Evolutionary conservation across 2,797 vertebrate species (phyloP).

Genomic region (Phalloptychus januarius): DNA sequence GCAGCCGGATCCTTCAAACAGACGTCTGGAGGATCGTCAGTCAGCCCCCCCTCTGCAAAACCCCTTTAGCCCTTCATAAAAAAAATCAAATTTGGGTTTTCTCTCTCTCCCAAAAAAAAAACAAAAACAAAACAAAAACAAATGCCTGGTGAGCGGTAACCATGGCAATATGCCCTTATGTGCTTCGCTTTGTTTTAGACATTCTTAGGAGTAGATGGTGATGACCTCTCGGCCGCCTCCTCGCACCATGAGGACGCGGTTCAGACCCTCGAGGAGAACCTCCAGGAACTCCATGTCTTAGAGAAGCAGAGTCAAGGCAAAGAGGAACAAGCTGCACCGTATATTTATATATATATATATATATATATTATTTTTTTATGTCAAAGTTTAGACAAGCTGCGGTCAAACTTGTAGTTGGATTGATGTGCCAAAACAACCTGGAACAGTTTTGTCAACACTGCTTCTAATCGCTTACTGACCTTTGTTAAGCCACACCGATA

Average conservation of each 20-base stretch:
- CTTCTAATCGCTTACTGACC: background rate
- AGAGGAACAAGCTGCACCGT: background rate
- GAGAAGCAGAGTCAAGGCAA: conserved; percentile 42
- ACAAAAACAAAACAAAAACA: background rate
- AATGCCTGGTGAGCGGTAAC: conserved; percentile 44
- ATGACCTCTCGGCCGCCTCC: conserved; percentile 96
- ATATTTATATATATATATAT: no score
- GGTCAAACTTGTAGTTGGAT: background rate
- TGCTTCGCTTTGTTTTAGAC: conserved; percentile 26
- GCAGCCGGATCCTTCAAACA: conserved; percentile 19
- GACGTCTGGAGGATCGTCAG: conserved; percentile 44
- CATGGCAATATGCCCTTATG: conserved; percentile 44
- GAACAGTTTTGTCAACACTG: background rate
- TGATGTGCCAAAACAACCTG: background rate
- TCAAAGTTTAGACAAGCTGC: background rate
- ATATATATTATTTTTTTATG: no score
- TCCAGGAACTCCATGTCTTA: conserved; percentile 98
- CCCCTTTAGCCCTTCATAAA: conserved; percentile 33
- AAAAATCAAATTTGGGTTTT: conserved; percentile 45
- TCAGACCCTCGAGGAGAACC: conserved; percentile 93
- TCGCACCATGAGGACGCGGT: conserved; percentile 91
- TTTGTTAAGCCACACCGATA: background rate
- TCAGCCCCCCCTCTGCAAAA: conserved; percentile 57
- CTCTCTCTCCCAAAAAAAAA: conserved; percentile 8
- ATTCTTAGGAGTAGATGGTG: conserved; percentile 93